Base-by-base conservation (phyloP, 2,888 invertebrate genomes). In the Trissoscelio sp. region DNA sequence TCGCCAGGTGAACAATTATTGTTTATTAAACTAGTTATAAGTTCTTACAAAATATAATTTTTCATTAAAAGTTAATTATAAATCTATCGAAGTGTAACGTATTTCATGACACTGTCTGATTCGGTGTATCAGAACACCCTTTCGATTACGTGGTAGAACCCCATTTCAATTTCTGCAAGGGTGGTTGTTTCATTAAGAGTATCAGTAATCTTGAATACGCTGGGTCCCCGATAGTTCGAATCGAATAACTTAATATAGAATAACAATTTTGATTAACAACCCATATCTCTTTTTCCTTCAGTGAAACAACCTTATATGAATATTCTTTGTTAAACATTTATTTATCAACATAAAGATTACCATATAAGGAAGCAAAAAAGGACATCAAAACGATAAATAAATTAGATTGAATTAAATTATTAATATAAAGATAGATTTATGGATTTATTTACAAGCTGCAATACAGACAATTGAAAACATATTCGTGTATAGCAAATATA, bases 81-180 rank as follows among this genome's bases (percentile, higher is more conserved):
- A 5, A 34, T 37, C 11, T 20, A 37, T 12, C 11, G 20, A 20
- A 57, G 28, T 12, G 34, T 20, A 18, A 20, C 18, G 12, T 20
- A 57, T 20, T 37, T 57, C 20, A 34, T 34, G 37, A 37, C 11
- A 57, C 3, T 16, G 31, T 31, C 31, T 57, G 57, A 37, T 57
- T 37, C 37, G 37, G 53, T 16, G 31, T 55, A 55, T 55, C 31
- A 55, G 16, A 16, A 57, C 28, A 57, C 37, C 18, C 18, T 20
- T 57, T 34, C 37, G 37, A 57, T 34, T 37, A 57, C 57, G 31
- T 4, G 6, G 20, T 37, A 14, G 16, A 57, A 57, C 37, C 34
- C 37, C 12, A 57, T 57, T 57, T 57, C 57, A 57, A 57, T 57
- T 57, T 57, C 34, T 57, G 20, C 37, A 57, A 14, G 57, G 57